Percentiles rank a stretch among this genome's conserved stretches.
phyloP scores from a whole-genome alignment of 2,797 vertebrate species.

The Lutjanus campechanus region DNA sequence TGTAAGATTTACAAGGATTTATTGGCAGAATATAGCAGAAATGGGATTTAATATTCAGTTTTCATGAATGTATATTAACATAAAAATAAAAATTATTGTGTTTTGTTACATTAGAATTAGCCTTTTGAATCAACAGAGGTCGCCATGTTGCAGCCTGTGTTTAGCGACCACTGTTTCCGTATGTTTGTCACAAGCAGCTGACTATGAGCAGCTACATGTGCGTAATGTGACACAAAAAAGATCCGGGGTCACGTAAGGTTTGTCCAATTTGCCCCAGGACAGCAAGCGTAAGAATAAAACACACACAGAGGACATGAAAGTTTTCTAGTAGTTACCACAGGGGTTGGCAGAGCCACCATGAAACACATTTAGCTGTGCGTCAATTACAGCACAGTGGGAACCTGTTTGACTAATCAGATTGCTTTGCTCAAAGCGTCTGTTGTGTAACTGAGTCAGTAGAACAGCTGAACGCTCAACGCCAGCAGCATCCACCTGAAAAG shows the following conservation, averaged over 20 bases:
- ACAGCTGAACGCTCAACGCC: neutral
- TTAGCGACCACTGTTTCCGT: neutral
- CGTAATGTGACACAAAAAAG: neutral
- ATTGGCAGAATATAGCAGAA: too few species aligned
- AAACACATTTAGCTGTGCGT: conserved; percentile 18
- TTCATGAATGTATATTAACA: too few species aligned
- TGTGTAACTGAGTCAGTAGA: conserved; percentile 58
- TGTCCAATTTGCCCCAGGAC: neutral
- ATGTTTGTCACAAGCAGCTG: too few species aligned
- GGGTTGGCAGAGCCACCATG: conserved; percentile 3
- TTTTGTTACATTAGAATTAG: too few species aligned
- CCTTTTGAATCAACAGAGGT: too few species aligned
- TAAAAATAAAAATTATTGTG: too few species aligned
- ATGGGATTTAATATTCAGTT: too few species aligned
- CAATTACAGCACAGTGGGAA: conserved; percentile 27
- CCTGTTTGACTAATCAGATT: conserved; percentile 36
- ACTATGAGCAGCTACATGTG: neutral
- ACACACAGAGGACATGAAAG: neutral
- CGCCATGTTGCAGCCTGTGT: too few species aligned
- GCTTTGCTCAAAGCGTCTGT: conserved; percentile 29
- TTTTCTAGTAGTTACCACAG: neutral
- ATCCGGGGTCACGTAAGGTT: neutral
- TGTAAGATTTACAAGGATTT: too few species aligned
- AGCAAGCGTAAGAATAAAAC: neutral
- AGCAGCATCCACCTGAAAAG: neutral